Evolutionary conservation across 2,113 vertebrate species (phyloP).

Genomic region (Caranx melampygus): DNA sequence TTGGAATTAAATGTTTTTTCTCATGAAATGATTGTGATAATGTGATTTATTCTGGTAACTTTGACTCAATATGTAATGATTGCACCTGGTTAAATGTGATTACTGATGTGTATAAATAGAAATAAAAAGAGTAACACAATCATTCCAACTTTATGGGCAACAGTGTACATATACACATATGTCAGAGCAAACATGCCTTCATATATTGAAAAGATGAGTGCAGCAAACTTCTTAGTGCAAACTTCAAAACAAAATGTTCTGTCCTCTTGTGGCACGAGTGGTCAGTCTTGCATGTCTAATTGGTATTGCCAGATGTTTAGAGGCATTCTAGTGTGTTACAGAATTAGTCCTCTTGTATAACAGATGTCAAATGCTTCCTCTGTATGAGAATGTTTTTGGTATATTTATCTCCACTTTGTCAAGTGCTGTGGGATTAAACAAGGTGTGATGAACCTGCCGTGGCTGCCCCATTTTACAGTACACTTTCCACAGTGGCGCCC

Average conservation of each 20-base stretch:
- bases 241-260: constrained; percentile 53
- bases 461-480: constrained; percentile 60
- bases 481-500: constrained; percentile 54
- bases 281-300: constrained; percentile 71
- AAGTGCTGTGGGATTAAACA: constrained; percentile 54
- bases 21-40: too few species aligned
- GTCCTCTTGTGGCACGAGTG: constrained; percentile 43
- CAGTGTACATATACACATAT: not conserved
- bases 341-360: constrained; percentile 60
- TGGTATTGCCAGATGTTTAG: constrained; percentile 75
- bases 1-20: too few species aligned
- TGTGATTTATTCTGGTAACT: too few species aligned
- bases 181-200: not conserved
- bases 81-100: too few species aligned
- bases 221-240: constrained; percentile 34
- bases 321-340: constrained; percentile 57
- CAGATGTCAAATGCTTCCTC: constrained; percentile 64
- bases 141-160: too few species aligned
- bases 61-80: too few species aligned
- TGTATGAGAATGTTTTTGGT: constrained; percentile 28
- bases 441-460: constrained; percentile 56
- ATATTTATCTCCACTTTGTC: constrained; percentile 45
- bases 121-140: too few species aligned
- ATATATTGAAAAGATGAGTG: not conserved
- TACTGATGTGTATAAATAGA: too few species aligned